These are phyloP conservation scores for Lasioglossum pauxillum DNA, from an alignment of 2,888 invertebrate species.

Conservation along the genomic window DNA sequence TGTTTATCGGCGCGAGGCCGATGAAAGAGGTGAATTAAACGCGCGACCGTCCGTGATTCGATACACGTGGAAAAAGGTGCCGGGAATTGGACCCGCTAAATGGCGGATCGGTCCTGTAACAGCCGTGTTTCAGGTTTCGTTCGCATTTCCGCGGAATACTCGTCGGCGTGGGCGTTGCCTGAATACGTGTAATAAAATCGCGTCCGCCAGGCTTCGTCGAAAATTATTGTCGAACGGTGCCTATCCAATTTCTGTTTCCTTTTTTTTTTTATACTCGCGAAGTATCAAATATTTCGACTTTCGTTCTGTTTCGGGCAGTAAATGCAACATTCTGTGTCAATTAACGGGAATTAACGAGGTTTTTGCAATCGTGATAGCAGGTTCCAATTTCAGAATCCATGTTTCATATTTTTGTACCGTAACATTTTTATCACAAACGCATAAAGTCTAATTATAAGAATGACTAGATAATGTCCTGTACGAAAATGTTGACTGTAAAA, in stretches of 20 bases:
- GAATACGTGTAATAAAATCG: constrained; percentile 22
- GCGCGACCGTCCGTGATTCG: constrained; percentile 14
- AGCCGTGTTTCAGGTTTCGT: constrained; percentile 10
- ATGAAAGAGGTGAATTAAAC: constrained; percentile 48
- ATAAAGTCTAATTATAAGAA: too few relatives aligned
- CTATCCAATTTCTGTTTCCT: background rate
- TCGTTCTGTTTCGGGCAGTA: background rate
- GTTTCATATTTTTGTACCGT: too few relatives aligned
- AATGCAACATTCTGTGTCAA: background rate
- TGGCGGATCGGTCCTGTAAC: constrained; percentile 34
- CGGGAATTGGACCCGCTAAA: constrained; percentile 11
- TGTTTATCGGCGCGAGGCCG: constrained; percentile 38
- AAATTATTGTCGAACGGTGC: constrained; percentile 1
- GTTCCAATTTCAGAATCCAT: background rate
- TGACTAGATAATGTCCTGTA: too few relatives aligned
- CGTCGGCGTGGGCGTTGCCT: background rate
- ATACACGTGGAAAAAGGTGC: constrained; percentile 15
- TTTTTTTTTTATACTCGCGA: background rate
- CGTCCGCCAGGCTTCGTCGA: background rate
- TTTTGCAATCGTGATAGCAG: too few relatives aligned
- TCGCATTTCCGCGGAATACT: constrained; percentile 4
- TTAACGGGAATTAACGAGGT: background rate
- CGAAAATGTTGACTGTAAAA: background rate
- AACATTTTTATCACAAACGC: too few relatives aligned
- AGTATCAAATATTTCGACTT: constrained; percentile 8